Evolutionary conservation across 2,113 vertebrate species (phyloP), one percentile per base, ranked within the genome.

Genomic region (Parus major): DNA sequence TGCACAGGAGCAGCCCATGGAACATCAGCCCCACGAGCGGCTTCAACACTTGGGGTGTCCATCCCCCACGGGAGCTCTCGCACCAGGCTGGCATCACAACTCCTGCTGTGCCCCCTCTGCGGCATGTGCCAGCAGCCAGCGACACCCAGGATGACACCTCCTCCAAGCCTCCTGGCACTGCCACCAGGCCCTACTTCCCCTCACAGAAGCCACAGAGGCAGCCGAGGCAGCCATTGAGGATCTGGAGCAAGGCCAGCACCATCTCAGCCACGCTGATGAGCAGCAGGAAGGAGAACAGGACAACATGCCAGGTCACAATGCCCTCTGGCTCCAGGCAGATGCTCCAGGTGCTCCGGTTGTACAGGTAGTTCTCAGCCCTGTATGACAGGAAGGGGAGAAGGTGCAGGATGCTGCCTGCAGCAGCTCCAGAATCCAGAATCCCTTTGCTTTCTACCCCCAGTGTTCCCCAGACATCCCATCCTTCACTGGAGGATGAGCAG

Each of bases 181-280:
- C 7, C 6, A 1, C 15, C 4, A 1, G 52, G 57, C 70, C 19
- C 92, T 97, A 90, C 94, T 95, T 95, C 17, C 90, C 90, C 29
- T 98, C 97, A 9, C 98, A 98, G 65, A 97, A 90, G 90, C 97
- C 97, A 7, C 98, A 98, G 76, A 98, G 86, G 79, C 98, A 94
- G 49, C 98, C 96, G 2, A 98, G 77, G 91, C 97, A 94, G 75
- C 97, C 97, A 1, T 97, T 98, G 94, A 98, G 50, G 71, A 98
- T 88, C 81, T 98, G 97, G 24, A 97, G 47, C 44, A 82, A 63
- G 65, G 97, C 95, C 88, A 98, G 92, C 50, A 98, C 50, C 87
- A 98, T 96, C 94, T 98, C 97, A 0, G 97, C 31, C 2, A 84
- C 33, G 0, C 95, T 98, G 96, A 95, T 1, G 15, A 98, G 94